Evolutionary conservation across 2,113 vertebrate genomes (phyloP), one percentile per base, ranked within the genome.

Genomic region (Bos javanicus): DNA sequence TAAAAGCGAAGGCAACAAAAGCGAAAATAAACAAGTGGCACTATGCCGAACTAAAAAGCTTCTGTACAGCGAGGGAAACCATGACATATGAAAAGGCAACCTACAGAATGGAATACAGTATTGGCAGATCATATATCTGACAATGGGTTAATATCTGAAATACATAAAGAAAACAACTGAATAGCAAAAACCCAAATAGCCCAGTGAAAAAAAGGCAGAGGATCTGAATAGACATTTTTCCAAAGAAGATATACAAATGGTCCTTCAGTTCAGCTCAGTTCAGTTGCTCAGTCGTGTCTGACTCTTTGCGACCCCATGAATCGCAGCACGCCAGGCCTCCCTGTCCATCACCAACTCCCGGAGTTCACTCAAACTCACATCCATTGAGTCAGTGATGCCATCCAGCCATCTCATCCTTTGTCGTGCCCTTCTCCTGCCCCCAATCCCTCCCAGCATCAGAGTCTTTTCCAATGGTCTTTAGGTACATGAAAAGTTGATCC

Each of bases 1-100:
- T 26, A 39, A 83, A 94, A 71, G 50, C 39, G 13, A 94, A 88
- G 39, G 23, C 23, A 94, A 46, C 16, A 89, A 67, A 71, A 67
- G 39, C 23, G 59, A 89, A 94, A 59, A 50, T 59, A 50, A 89
- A 59, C 16, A 59, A 90, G 9, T 83, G 25, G 30, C 43, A 83
- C 23, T 48, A 59, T 2, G 23, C 30, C 48, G 30, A 59, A 57
- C 46, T 33, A 88, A 81, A 88, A 21, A 81, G 4, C 11, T 36
- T 81, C 85, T 71, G 8, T 26, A 74, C 39, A 83, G 39, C 36
- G 59, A 95, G 36, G 8, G 33, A 50, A 95, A 59, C 8, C 30
- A 82, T 30, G 60, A 48, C 25, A 30, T 39, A 90, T 59, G 25
- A 39, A 74, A 95, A 50, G 19, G 25, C 33, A 90, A n/a, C 23